phyloP scores from a whole-genome alignment of 1,140 invertebrate species.

The Drosophila nebulosa region DNA sequence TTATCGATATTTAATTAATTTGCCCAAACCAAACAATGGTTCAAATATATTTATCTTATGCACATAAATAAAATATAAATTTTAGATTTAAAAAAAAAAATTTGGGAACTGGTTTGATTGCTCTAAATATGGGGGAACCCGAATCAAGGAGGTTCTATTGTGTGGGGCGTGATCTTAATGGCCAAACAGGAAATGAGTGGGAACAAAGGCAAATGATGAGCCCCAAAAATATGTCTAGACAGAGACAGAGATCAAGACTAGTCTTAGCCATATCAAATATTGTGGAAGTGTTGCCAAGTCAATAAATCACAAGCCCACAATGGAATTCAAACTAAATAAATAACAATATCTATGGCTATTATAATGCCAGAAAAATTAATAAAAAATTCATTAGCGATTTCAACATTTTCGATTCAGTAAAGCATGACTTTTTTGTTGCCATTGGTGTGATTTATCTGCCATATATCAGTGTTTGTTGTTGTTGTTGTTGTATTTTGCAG shows the following conservation, averaged over 20 bases:
- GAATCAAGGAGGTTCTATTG: slow-evolving; percentile 5
- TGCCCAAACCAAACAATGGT: neutral
- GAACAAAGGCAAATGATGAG: slow-evolving; percentile 13
- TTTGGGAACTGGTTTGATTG: slow-evolving; percentile 42
- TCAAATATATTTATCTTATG: slow-evolving; percentile 56
- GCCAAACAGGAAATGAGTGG: slow-evolving; percentile 40
- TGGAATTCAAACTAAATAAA: slow-evolving; percentile 2
- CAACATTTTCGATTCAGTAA: slow-evolving; percentile 11
- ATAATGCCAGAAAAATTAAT: slow-evolving; percentile 48
- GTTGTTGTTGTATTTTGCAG: slow-evolving; percentile 34
- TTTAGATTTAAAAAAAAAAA: neutral
- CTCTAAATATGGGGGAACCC: slow-evolving; percentile 42
- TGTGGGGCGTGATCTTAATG: slow-evolving; percentile 34
- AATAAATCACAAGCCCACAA: slow-evolving; percentile 3
- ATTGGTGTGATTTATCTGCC: slow-evolving; percentile 58
- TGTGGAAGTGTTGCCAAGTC: slow-evolving; percentile 3
- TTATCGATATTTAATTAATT: slow-evolving; percentile 2
- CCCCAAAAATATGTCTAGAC: neutral
- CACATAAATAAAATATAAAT: slow-evolving; percentile 68
- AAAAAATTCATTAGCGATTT: slow-evolving; percentile 69
- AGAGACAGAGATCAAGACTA: neutral
- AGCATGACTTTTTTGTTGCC: slow-evolving; percentile 15
- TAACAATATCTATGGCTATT: slow-evolving; percentile 15
- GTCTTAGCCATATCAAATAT: neutral
- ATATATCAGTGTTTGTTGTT: slow-evolving; percentile 47